These are phyloP conservation scores for Tuta absoluta DNA, from an alignment of 2,888 invertebrate genomes.

Conservation along the genomic window DNA sequence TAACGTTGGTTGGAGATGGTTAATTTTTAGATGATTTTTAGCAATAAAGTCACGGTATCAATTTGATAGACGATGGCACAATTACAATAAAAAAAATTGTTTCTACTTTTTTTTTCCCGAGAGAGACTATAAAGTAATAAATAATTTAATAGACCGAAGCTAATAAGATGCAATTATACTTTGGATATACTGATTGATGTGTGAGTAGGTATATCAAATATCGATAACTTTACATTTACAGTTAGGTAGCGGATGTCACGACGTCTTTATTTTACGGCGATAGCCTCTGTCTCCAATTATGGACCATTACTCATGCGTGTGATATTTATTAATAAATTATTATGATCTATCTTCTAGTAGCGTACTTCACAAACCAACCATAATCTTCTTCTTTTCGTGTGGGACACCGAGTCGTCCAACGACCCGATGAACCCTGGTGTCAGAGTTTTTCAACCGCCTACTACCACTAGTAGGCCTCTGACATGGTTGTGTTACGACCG, in stretches of 20 bases:
- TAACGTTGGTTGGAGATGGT: conserved; percentile 5
- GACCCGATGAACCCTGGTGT: too few relatives aligned
- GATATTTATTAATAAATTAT: conserved; percentile 65
- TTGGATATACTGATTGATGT: conserved; percentile 7
- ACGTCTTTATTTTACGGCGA: conserved; percentile 68
- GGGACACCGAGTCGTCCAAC: too few relatives aligned
- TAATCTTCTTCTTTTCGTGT: too few relatives aligned
- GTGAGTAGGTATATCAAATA: conserved; percentile 11
- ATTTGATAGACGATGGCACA: conserved; percentile 24
- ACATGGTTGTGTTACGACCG: too few relatives aligned
- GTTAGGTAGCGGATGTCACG: conserved; percentile 76
- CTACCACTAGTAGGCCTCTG: too few relatives aligned
- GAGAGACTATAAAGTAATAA: too few relatives aligned
- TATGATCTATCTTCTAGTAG: conserved; percentile 25
- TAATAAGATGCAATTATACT: conserved; percentile 4
- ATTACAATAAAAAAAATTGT: conserved; percentile 1
- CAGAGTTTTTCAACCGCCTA: too few relatives aligned
- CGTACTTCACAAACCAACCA: conserved; percentile 21
- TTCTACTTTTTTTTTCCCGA: neutral
- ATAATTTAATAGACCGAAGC: neutral
- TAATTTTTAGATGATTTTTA: conserved; percentile 18
- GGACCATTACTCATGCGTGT: conserved; percentile 72
- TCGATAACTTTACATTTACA: conserved; percentile 54
- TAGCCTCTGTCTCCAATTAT: conserved; percentile 74
- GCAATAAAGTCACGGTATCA: conserved; percentile 20